Evolutionary conservation across 2,797 vertebrate genomes (phyloP).

Genomic region (Pristis pectinata): DNA sequence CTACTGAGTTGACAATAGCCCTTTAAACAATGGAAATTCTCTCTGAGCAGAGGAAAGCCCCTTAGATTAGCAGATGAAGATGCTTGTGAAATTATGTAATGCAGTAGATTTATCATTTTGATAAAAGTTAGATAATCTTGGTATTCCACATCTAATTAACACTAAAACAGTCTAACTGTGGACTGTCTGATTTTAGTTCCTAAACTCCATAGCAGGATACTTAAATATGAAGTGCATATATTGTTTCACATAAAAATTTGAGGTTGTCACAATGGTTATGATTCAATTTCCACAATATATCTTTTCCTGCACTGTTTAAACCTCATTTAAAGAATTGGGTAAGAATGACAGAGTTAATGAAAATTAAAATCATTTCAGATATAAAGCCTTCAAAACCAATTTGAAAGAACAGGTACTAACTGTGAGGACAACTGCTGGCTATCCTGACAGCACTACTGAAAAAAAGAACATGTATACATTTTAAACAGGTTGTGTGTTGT

Average conservation of each 20-base stretch:
- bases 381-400: neutral
- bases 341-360: conserved; percentile 9
- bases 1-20: neutral
- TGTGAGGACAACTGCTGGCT: neutral
- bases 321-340: neutral
- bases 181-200: neutral
- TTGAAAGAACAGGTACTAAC: neutral
- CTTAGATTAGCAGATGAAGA: neutral
- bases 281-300: neutral
- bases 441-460: neutral
- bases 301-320: neutral
- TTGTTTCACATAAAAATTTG: neutral
- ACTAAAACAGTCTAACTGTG: neutral
- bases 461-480: neutral
- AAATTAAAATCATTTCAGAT: conserved; percentile 5
- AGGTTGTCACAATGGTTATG: neutral
- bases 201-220: neutral
- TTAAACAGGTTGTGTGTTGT: neutral
- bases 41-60: neutral
- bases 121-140: neutral
- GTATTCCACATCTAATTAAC: neutral
- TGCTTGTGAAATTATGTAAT: neutral
- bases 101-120: neutral
- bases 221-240: neutral
- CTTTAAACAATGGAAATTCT: neutral